A percentile compares a stretch with the other conserved stretches of the same genome.
Conservation (phyloP, 2,113 vertebrate species). For the Apaloderma vittatum region DNA sequence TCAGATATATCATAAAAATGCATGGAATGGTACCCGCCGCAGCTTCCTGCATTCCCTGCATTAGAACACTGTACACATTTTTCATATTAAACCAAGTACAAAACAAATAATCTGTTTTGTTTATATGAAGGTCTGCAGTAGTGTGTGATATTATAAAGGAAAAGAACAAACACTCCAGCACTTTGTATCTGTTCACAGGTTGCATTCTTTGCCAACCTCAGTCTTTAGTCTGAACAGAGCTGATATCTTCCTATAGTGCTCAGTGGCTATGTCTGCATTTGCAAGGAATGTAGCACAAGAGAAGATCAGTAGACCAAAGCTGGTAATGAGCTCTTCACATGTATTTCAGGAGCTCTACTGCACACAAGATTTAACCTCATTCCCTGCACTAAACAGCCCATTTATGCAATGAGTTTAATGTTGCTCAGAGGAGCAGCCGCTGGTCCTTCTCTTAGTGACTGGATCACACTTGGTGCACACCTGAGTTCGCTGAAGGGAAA, state of each 20-base stretch:
- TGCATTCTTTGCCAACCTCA: not conserved
- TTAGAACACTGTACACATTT: not conserved
- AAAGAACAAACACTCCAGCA: not conserved
- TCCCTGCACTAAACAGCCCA: not conserved
- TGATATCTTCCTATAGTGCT: not conserved
- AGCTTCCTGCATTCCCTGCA: not conserved
- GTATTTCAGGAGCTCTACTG: not conserved
- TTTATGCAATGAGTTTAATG: not conserved
- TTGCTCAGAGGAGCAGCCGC: not conserved
- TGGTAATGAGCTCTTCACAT: not conserved
- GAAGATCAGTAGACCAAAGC: not conserved
- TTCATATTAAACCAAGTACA: not conserved
- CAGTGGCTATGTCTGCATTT: not conserved
- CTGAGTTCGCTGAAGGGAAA: not conserved
- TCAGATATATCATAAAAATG: not conserved
- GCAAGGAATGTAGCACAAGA: not conserved
- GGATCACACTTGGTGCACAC: not conserved
- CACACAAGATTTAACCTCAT: not conserved
- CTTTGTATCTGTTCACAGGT: not conserved
- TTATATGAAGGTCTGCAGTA: not conserved
- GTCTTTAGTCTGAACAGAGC: not conserved
- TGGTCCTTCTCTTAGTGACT: not conserved
- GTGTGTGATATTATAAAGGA: not conserved
- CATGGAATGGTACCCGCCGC: not conserved
- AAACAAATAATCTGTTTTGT: not conserved